Conservation (phyloP, 2,888 invertebrate species). For the Polylopha cassiicola region DNA sequence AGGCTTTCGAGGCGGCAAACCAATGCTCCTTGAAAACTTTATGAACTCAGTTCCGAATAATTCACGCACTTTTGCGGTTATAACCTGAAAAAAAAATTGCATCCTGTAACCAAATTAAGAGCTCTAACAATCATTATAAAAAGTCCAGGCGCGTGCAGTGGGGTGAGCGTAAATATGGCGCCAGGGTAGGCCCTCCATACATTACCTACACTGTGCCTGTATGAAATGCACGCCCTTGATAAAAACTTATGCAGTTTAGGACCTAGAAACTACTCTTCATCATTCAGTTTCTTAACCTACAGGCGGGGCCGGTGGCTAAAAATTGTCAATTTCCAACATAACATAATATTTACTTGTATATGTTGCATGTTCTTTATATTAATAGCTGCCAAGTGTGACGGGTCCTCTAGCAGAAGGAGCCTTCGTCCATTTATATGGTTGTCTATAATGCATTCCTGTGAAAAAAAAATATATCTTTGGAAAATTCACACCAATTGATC, state of each 20-base stretch:
- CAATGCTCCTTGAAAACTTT: conserved; percentile 55
- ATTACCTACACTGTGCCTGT: no score
- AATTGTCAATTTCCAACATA: neutral
- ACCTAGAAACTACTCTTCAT: no score
- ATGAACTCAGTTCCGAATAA: conserved; percentile 62
- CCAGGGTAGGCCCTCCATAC: no score
- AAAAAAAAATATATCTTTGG: conserved; percentile 11
- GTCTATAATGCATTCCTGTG: conserved; percentile 58
- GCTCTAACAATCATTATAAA: no score
- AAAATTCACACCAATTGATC: no score
- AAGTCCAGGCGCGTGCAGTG: no score
- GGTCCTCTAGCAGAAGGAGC: conserved; percentile 64
- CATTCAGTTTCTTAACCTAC: no score
- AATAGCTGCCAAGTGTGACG: conserved; percentile 58
- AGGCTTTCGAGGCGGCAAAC: conserved; percentile 61
- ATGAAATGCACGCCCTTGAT: no score
- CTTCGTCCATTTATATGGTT: conserved; percentile 66
- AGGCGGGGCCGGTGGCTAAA: no score
- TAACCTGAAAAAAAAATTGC: conserved; percentile 37
- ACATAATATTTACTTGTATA: conserved; percentile 44
- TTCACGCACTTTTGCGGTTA: conserved; percentile 47
- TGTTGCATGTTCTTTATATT: conserved; percentile 68
- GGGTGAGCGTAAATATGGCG: no score
- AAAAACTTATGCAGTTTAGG: no score
- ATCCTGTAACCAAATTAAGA: neutral